phyloP scores from a whole-genome alignment of 2,797 vertebrate genomes.

The Notolepis coatsorum region DNA sequence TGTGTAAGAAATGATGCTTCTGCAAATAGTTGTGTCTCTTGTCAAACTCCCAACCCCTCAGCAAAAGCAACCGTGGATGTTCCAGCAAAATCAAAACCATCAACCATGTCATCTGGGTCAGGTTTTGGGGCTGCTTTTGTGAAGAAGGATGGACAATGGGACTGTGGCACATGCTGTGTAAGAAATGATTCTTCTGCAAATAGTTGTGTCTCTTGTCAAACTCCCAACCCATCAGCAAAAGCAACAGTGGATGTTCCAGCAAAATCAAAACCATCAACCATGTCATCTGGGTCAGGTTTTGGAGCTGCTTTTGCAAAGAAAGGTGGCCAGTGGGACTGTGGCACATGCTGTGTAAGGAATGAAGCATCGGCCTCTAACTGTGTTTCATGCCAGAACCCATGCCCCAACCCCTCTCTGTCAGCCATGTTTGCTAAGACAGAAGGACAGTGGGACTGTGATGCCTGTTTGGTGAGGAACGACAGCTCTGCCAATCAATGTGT shows the following conservation, averaged over 20 bases:
- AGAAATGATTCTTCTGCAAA: slow-evolving; percentile 19
- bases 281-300: too few relatives aligned
- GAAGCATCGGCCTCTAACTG: slow-evolving; percentile 54
- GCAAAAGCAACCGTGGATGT: too few relatives aligned
- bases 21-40: too few relatives aligned
- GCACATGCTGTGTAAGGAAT: slow-evolving; percentile 59
- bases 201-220: slow-evolving; percentile 49
- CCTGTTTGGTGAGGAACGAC: slow-evolving; percentile 86
- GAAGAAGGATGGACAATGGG: slow-evolving; percentile 36
- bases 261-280: too few relatives aligned
- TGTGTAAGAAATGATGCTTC: too few relatives aligned
- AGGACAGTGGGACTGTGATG: slow-evolving; percentile 90
- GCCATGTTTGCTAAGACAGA: slow-evolving; percentile 83
- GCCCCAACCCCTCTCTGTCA: slow-evolving; percentile 58
- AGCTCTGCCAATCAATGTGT: slow-evolving; percentile 78
- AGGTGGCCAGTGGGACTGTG: slow-evolving; percentile 69
- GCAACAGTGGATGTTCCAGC: too few relatives aligned
- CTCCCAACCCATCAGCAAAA: too few relatives aligned
- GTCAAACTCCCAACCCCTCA: too few relatives aligned
- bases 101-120: too few relatives aligned
- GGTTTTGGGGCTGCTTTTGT: too few relatives aligned
- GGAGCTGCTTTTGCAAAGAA: too few relatives aligned
- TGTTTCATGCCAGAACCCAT: slow-evolving; percentile 44
- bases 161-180: slow-evolving; percentile 22
- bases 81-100: too few relatives aligned